Evolutionary conservation across 2,888 invertebrate genomes (phyloP), one percentile per base, ranked within the genome.

Genomic region (Ceraclea dissimilis): DNA sequence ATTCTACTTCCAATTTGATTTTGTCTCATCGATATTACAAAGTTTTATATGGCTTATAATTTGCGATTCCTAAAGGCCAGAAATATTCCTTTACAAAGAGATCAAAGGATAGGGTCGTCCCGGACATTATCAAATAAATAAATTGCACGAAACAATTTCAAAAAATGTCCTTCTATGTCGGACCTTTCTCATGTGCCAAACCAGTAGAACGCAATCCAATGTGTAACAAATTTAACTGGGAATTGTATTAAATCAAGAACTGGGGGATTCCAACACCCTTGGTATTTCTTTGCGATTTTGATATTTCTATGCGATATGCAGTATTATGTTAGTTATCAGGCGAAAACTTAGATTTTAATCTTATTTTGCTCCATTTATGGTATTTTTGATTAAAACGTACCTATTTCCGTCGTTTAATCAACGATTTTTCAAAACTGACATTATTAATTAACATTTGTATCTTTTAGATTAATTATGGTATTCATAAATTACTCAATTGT

Each of bases 121-220:
- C 4, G 6, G 8, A 8, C 18, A 20, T 47, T 47, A 11, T 47
- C 47, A 47, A 47, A 47, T 47, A 47, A 47, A 47, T 47, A 47
- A 4, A 47, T 20, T 4, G 10, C 47, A 4, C 13, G 19, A 47
- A 47, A 47, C 47, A 47, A 47, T 47, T 47, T 20, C 19, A 16
- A 13, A 19, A 47, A 47, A 20, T 20, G 18, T 47, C 21, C 18
- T 17, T 18, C 21, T 4, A 20, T 47, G 47, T 47, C 47, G 4
- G 11, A 47, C 47, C 47, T 47, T 47, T 47, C 18, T 47, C 47
- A 47, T n/a, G 47, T 19, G 47, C 17, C 47, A 47, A 44, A 6
- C 5, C 5, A 31, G 13, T 26, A 10, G 26, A 10, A 26, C 16
- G 43, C 33, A 43, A 43, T 16, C 17, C 43, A 13, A 43, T 26